A percentile compares a stretch with the other conserved stretches of the same genome.
These are phyloP conservation scores for Apeira syringaria DNA, from an alignment of 2,888 invertebrate species.

Conservation along the genomic window DNA sequence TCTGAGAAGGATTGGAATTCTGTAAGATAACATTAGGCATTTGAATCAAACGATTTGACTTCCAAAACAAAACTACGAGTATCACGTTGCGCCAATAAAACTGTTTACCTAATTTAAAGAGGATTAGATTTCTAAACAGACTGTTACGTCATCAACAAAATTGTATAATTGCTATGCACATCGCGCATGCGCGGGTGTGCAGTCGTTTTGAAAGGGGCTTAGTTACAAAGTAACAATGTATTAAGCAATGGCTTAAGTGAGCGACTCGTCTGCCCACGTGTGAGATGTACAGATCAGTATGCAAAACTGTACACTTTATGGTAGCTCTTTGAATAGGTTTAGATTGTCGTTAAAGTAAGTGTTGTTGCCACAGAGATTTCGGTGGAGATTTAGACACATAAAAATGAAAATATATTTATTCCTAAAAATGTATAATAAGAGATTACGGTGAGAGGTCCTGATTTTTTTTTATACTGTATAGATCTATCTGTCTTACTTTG, in stretches of 20 bases:
- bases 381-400: too few relatives aligned
- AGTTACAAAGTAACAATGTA: slow-evolving; percentile 6
- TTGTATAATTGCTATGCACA: slow-evolving; percentile 50
- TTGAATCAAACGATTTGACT: too few relatives aligned
- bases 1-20: too few relatives aligned
- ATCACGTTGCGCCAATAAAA: slow-evolving; percentile 1
- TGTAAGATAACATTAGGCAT: too few relatives aligned
- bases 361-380: too few relatives aligned
- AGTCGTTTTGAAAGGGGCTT: slow-evolving; percentile 48
- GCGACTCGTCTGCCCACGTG: slow-evolving; percentile 2
- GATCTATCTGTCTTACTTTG: too few relatives aligned
- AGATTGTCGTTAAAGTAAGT: slow-evolving; percentile 9
- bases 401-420: too few relatives aligned
- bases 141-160: slow-evolving; percentile 47
- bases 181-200: slow-evolving; percentile 38
- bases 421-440: too few relatives aligned
- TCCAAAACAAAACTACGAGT: not conserved
- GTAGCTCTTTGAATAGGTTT: slow-evolving; percentile 29
- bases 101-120: slow-evolving; percentile 22
- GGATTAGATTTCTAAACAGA: slow-evolving; percentile 44
- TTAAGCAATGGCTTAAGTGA: not conserved
- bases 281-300: slow-evolving; percentile 45
- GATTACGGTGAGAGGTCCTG: too few relatives aligned
- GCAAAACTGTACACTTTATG: slow-evolving; percentile 43
- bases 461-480: too few relatives aligned